Evolutionary conservation across 2,113 vertebrate species (phyloP), one percentile per base, ranked within the genome.

Genomic region (Heteronetta atricapilla): DNA sequence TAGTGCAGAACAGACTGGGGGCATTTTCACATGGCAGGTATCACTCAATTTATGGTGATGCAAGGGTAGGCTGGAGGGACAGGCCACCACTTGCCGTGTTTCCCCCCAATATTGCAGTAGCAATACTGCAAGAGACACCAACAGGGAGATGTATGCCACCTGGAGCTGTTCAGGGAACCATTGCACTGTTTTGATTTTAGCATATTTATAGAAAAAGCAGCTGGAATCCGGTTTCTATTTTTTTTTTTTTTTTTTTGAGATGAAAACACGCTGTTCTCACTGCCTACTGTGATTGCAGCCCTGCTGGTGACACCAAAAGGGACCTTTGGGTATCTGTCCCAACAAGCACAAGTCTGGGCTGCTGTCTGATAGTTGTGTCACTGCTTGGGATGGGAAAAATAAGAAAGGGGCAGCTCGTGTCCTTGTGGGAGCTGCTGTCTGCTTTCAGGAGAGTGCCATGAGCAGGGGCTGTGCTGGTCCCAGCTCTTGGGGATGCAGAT

Each of bases 281-380:
- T 0, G 0, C 16, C 44, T 2, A 0, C 0, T 0, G 23, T 40
- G 55, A 75, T 2, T 31, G 22, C 13, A 31, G 55, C n/a, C 13
- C 36, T 4, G 2, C n/a, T 81, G 33, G 55, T 70, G 52, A 14
- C 69, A 72, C 67, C 72, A 79, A 56, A 42, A 68, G 44, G 2
- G 3, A 56, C 13, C 75, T 76, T 72, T 1, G 3, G 12, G 7
- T 36, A 52, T 13, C 55, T 1, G 0, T 50, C 31, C 31, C 1
- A 3, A 34, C 13, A 56, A 36, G 5, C 2, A 14, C n/a, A 74
- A 34, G 38, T n/a, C 36, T 68, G 72, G 31, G 22, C 20, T 93
- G 36, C 29, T 63, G 23, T 58, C 40, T 69, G 25, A n/a, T 11
- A 75, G 10, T 29, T 18, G 8, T 0, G 1, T 29, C 63, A 52